A percentile compares a stretch with the other conserved stretches of the same genome.
phyloP scores from a whole-genome alignment of 1,140 invertebrate species.

The Drosophila baimaii region DNA sequence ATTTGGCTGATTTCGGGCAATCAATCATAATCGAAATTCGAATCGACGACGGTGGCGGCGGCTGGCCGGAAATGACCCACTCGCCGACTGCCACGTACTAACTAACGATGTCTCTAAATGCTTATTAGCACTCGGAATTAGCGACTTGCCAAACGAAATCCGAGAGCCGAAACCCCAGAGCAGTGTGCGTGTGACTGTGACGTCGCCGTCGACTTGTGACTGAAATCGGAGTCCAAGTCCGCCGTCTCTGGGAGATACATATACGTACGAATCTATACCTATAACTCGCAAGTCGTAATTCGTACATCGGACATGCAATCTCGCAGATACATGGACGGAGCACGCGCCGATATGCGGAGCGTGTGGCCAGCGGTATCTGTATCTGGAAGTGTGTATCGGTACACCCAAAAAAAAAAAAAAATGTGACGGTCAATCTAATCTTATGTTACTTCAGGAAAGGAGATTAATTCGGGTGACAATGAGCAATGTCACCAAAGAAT shows the following conservation, averaged over 20 bases:
- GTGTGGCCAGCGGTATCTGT: slow-evolving; percentile 12
- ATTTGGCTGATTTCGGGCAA: slow-evolving; percentile 14
- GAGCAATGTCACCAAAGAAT: background rate
- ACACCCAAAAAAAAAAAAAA: slow-evolving; percentile 14
- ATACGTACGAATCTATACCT: slow-evolving; percentile 19
- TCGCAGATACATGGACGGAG: slow-evolving; percentile 28
- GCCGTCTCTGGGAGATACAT: slow-evolving; percentile 11
- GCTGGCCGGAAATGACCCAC: slow-evolving; percentile 55
- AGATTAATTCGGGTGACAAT: background rate
- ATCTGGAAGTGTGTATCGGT: slow-evolving; percentile 2
- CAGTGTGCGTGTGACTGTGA: slow-evolving; percentile 55
- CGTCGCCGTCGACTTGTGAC: slow-evolving; percentile 57
- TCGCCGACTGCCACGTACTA: slow-evolving; percentile 57
- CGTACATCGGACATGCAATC: slow-evolving; percentile 40
- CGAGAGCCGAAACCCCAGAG: background rate
- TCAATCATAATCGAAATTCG: slow-evolving; percentile 39
- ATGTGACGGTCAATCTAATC: slow-evolving; percentile 8
- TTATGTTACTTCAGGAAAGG: too few species aligned
- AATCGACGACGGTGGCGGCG: background rate
- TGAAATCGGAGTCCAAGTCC: slow-evolving; percentile 23
- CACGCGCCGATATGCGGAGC: slow-evolving; percentile 57
- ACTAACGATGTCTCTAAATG: slow-evolving; percentile 77
- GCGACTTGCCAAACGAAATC: slow-evolving; percentile 39
- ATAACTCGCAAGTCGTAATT: slow-evolving; percentile 55
- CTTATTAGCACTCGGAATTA: slow-evolving; percentile 77